A percentile compares a stretch with the other conserved stretches of the same genome.
Evolutionary conservation across 2,797 vertebrate genomes (phyloP).

Genomic region (Champsocephalus esox): DNA sequence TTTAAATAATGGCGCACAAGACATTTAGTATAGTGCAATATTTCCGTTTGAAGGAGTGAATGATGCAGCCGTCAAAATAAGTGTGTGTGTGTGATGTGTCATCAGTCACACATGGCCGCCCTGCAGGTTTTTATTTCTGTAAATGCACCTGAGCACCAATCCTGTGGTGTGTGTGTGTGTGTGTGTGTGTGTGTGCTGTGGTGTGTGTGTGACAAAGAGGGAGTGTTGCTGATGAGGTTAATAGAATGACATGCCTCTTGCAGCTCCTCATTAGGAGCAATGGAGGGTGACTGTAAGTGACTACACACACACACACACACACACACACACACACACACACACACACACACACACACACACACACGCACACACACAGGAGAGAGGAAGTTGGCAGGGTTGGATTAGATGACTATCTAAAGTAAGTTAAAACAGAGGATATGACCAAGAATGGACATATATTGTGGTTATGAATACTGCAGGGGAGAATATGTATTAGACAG

Average conservation of each 20-base stretch:
- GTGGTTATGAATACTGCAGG: neutral
- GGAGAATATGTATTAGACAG: neutral
- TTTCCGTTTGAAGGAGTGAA: conserved; percentile 8
- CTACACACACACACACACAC: conserved; percentile 9
- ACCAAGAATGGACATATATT: conserved; percentile 19
- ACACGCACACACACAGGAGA: neutral
- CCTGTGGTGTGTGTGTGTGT: neutral
- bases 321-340: neutral
- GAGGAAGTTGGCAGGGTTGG: conserved; percentile 20
- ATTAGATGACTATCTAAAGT: conserved; percentile 33
- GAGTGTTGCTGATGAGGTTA: conserved; percentile 58
- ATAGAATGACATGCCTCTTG: conserved; percentile 52
- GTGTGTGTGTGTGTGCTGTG: neutral
- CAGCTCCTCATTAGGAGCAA: conserved; percentile 63
- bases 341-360: neutral
- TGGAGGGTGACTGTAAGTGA: conserved; percentile 54
- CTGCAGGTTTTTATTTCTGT: conserved; percentile 25
- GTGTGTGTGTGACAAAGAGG: neutral
- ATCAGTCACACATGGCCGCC: conserved; percentile 16
- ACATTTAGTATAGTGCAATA: neutral
- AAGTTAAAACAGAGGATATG: neutral
- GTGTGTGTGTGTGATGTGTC: neutral
- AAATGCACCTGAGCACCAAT: conserved; percentile 19
- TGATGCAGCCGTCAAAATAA: neutral
- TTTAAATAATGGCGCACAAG: neutral